A percentile compares a stretch with the other conserved stretches of the same genome.
phyloP scores from a whole-genome alignment of 1,140 invertebrate genomes.

The Diuraphis noxia region DNA sequence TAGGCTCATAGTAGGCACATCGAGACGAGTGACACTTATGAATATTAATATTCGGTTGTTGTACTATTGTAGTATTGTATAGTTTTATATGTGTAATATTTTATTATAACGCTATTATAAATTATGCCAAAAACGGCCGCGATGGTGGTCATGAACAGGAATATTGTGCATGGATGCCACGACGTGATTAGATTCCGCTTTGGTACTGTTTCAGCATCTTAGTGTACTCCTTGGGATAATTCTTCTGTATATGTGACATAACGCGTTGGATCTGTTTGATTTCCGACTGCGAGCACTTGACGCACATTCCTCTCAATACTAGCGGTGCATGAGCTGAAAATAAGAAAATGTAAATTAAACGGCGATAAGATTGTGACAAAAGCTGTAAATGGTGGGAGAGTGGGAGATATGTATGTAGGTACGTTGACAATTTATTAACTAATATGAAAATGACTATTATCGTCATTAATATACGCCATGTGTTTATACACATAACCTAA shows the following conservation, averaged over 20 bases:
- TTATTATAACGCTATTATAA: background rate
- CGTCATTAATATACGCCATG: background rate
- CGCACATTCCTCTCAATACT: slow-evolving; percentile 70
- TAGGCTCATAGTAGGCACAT: background rate
- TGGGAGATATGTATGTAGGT: no score
- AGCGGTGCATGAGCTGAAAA: slow-evolving; percentile 71
- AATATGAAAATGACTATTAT: background rate
- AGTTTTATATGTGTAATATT: background rate
- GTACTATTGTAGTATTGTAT: background rate
- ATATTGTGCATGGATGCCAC: background rate
- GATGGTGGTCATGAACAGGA: background rate
- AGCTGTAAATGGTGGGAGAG: no score
- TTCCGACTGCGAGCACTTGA: slow-evolving; percentile 70
- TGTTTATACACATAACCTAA: no score
- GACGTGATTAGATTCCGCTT: slow-evolving; percentile 29
- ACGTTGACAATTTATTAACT: no score
- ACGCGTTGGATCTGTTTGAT: slow-evolving; percentile 71
- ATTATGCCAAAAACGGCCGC: background rate
- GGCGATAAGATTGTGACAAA: background rate
- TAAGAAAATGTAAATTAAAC: slow-evolving; percentile 55
- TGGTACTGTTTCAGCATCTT: slow-evolving; percentile 64
- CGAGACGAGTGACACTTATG: background rate
- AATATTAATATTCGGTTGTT: background rate
- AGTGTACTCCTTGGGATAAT: slow-evolving; percentile 73
- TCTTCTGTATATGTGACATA: slow-evolving; percentile 69